Conservation (phyloP, 2,797 vertebrate genomes). For the Parambassis ranga region DNA sequence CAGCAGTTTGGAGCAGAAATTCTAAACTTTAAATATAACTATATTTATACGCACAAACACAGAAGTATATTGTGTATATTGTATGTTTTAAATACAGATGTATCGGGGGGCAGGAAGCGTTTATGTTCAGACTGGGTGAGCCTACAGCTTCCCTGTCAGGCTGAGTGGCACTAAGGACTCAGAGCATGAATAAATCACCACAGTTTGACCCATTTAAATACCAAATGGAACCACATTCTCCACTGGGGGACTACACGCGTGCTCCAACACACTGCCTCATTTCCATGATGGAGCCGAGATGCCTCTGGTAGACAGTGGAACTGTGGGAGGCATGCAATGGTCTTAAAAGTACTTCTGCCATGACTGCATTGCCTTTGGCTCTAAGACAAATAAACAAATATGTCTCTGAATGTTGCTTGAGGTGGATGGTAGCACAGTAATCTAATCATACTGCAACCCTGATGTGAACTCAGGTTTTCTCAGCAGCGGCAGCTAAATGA, state of each 20-base stretch:
- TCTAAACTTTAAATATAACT: not conserved
- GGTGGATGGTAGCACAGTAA: constrained; percentile 14
- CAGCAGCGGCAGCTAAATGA: not conserved
- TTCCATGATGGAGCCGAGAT: constrained; percentile 53
- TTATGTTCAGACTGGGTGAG: constrained; percentile 28
- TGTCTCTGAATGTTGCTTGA: constrained; percentile 6
- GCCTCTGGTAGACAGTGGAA: constrained; percentile 21
- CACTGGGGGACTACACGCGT: constrained; percentile 50
- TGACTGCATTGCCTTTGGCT: constrained; percentile 38
- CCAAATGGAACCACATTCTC: constrained; percentile 66
- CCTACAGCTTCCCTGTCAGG: constrained; percentile 53
- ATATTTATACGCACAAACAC: not conserved
- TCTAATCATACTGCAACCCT: constrained; percentile 28
- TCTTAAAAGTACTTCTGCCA: constrained; percentile 20
- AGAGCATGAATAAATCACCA: constrained; percentile 78
- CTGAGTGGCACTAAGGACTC: constrained; percentile 69
- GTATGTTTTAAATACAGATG: not conserved
- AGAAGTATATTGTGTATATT: not conserved
- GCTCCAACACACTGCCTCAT: constrained; percentile 59
- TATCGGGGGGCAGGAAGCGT: not conserved
- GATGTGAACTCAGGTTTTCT: constrained; percentile 22
- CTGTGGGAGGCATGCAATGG: constrained; percentile 9
- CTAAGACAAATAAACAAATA: constrained; percentile 41
- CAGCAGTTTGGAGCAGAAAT: not conserved
- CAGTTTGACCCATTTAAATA: constrained; percentile 81